Evolutionary conservation across 1,140 invertebrate genomes (phyloP).

Genomic region (Saccostrea echinata): DNA sequence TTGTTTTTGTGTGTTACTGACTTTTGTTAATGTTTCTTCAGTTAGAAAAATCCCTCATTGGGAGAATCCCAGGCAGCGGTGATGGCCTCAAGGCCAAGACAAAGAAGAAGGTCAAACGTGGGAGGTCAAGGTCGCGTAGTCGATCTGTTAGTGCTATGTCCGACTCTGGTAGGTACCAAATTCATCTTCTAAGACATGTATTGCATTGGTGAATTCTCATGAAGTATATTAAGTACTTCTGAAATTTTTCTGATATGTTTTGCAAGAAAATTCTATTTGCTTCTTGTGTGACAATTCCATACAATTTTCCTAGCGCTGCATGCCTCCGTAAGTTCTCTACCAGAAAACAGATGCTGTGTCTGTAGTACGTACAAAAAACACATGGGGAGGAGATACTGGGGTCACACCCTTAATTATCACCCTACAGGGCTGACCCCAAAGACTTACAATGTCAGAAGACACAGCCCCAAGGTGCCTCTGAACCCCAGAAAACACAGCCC

Average conservation of each 20-base stretch:
- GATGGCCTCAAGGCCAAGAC: slow-evolving; percentile 53
- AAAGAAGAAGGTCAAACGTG: slow-evolving; percentile 54
- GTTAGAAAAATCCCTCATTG: slow-evolving; percentile 66
- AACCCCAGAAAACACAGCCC: not conserved
- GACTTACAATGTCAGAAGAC: not conserved
- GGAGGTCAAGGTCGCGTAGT: slow-evolving; percentile 18
- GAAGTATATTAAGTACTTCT: not conserved
- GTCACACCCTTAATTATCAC: slow-evolving; percentile 58
- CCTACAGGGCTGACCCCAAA: slow-evolving; percentile 49
- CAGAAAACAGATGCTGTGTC: slow-evolving; percentile 53
- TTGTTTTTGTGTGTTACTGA: not conserved
- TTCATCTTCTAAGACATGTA: too few species aligned
- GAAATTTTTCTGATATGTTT: not conserved
- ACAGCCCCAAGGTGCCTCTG: not conserved
- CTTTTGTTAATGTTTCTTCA: slow-evolving; percentile 23
- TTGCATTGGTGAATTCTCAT: not conserved
- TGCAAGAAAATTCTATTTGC: not conserved
- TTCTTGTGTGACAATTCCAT: not conserved
- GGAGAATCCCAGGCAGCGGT: slow-evolving; percentile 61
- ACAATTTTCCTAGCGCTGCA: not conserved
- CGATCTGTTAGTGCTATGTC: slow-evolving; percentile 57
- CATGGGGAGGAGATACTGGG: slow-evolving; percentile 63
- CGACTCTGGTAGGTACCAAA: slow-evolving; percentile 49
- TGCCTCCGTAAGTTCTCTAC: slow-evolving; percentile 23
- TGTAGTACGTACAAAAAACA: slow-evolving; percentile 61